These are phyloP conservation scores for Lutraria rhynchaena DNA, from an alignment of 1,140 invertebrate genomes.

Conservation along the genomic window DNA sequence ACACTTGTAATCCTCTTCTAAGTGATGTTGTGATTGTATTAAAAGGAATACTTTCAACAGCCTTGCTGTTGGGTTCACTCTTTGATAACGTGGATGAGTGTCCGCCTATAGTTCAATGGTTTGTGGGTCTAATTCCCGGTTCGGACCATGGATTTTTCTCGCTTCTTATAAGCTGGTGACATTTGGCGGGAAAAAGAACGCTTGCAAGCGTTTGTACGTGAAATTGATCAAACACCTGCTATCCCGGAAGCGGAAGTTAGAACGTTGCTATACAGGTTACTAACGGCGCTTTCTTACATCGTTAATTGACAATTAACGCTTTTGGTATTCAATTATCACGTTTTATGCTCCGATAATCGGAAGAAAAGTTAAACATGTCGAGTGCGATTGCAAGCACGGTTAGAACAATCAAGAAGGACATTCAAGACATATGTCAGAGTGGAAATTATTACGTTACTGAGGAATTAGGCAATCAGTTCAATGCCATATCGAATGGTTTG, in stretches of 20 bases:
- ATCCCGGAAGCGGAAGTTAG: constrained; percentile 45
- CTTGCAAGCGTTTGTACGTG: neutral
- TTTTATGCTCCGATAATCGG: neutral
- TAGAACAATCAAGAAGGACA: constrained; percentile 63
- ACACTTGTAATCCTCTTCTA: too few relatives aligned
- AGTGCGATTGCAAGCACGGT: constrained; percentile 41
- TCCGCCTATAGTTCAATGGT: too few relatives aligned
- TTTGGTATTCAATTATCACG: constrained; percentile 30
- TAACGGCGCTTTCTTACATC: constrained; percentile 43
- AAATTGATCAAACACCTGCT: constrained; percentile 35
- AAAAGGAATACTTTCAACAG: too few relatives aligned
- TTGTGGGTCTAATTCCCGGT: too few relatives aligned
- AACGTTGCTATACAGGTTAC: constrained; percentile 49
- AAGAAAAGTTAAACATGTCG: constrained; percentile 11
- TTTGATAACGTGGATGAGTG: too few relatives aligned
- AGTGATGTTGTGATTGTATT: too few relatives aligned
- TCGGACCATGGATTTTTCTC: too few relatives aligned
- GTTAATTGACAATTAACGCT: constrained; percentile 54
- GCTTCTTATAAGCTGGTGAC: too few relatives aligned
- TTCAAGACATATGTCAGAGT: constrained; percentile 68
- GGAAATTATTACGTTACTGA: constrained; percentile 76
- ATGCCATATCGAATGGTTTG: constrained; percentile 72
- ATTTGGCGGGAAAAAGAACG: constrained; percentile 25
- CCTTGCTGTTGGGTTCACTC: too few relatives aligned
- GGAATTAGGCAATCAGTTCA: constrained; percentile 73